These are phyloP conservation scores for Porites lobata DNA, from an alignment of 92 coral and sea anemone genomes.

Conservation along the genomic window DNA sequence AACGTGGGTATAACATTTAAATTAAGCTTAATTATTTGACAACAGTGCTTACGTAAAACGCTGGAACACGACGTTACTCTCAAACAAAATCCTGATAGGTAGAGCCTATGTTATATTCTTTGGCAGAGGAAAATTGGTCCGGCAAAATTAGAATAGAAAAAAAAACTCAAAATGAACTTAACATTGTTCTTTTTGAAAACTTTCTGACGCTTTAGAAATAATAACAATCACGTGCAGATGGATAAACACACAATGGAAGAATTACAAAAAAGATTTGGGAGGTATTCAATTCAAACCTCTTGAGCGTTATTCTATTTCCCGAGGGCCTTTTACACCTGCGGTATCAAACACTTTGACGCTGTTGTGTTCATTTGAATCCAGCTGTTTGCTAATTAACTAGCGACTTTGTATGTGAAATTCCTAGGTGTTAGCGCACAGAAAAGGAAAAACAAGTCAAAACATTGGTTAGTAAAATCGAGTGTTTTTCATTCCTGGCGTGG, in stretches of 20 bases:
- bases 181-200: background rate
- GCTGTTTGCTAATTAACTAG: slow-evolving; percentile 29
- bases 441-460: slow-evolving; percentile 5
- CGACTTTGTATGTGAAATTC: slow-evolving; percentile 4
- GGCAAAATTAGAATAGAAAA: background rate
- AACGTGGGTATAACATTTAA: too few relatives aligned
- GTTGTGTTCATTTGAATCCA: slow-evolving; percentile 21
- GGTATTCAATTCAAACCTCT: slow-evolving; percentile 12
- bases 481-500: slow-evolving; percentile 28
- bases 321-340: slow-evolving; percentile 24
- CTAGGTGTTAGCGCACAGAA: background rate
- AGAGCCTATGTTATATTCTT: too few relatives aligned
- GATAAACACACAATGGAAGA: background rate
- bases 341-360: background rate
- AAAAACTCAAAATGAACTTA: background rate
- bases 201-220: background rate
- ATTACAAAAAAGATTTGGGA: background rate
- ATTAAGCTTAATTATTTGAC: too few relatives aligned
- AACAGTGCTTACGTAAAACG: too few relatives aligned
- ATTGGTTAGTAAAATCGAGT: background rate
- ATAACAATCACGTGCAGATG: slow-evolving; percentile 9
- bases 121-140: background rate
- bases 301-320: background rate
- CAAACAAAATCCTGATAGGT: too few relatives aligned
- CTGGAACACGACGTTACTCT: too few relatives aligned